phyloP scores from a whole-genome alignment of 2,113 vertebrate species.

The Gambusia affinis region DNA sequence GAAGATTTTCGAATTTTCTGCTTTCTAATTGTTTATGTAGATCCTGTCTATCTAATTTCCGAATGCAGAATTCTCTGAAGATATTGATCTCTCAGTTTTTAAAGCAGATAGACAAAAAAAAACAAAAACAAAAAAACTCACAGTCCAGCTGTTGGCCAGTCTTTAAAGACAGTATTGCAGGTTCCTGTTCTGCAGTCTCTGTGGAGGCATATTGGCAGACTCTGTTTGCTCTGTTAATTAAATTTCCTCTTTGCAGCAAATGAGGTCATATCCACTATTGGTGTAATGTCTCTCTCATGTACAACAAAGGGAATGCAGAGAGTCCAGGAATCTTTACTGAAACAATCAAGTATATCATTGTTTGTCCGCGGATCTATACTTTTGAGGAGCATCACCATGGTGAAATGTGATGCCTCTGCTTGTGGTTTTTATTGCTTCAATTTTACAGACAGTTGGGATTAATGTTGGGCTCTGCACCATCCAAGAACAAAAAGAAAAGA shows the following conservation, averaged over 20 bases:
- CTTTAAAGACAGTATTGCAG: conserved; percentile 66
- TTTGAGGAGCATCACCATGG: conserved; percentile 68
- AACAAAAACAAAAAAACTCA: conserved; percentile 8
- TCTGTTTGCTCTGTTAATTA: conserved; percentile 86
- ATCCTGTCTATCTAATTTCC: conserved; percentile 38
- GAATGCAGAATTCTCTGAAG: conserved; percentile 53
- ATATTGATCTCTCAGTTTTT: conserved; percentile 48
- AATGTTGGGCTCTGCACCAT: conserved; percentile 79
- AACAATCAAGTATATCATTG: conserved; percentile 80
- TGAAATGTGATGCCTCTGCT: conserved; percentile 77
- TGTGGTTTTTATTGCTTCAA: conserved; percentile 83
- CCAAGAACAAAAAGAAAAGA: conserved; percentile 71
- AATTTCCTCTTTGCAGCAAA: conserved; percentile 83
- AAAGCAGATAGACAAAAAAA: conserved; percentile 34
- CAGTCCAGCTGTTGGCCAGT: conserved; percentile 56
- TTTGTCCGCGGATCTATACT: conserved; percentile 80
- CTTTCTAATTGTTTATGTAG: conserved; percentile 50
- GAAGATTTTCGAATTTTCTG: conserved; percentile 31
- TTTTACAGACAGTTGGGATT: conserved; percentile 85
- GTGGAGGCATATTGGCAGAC: conserved; percentile 80
- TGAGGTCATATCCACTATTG: conserved; percentile 82
- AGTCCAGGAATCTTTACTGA: conserved; percentile 78
- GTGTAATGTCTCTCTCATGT: conserved; percentile 84
- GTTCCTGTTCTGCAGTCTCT: conserved; percentile 73
- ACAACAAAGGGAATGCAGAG: conserved; percentile 79